Conservation (phyloP, 2,888 invertebrate genomes). For the Cryptus viduatorius region DNA sequence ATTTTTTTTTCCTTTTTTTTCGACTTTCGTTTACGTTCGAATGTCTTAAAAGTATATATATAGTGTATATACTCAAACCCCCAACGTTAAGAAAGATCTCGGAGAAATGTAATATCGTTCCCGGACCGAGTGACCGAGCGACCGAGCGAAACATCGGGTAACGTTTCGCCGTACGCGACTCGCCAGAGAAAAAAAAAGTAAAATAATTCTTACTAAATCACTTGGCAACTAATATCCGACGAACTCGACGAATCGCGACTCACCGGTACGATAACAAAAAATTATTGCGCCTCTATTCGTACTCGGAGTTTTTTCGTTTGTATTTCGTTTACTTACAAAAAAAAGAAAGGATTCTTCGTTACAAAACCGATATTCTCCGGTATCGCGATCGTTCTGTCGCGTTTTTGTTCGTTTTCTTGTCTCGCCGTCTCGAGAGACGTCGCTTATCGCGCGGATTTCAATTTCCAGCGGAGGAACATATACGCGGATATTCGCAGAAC, state of each 20-base stretch:
- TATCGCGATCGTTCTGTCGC: conserved; percentile 10
- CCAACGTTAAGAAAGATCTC: conserved; percentile 31
- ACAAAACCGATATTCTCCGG: conserved; percentile 35
- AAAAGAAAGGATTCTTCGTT: conserved; percentile 14
- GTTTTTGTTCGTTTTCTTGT: conserved; percentile 29
- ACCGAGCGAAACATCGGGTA: conserved; percentile 52
- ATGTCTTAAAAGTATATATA: conserved; percentile 1
- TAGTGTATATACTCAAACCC: conserved; percentile 3
- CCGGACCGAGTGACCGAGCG: conserved; percentile 45
- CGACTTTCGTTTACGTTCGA: conserved; percentile 15
- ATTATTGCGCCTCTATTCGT: not conserved
- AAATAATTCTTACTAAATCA: conserved; percentile 25
- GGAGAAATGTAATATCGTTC: conserved; percentile 31
- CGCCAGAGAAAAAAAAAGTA: not conserved
- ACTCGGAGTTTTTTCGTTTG: not conserved
- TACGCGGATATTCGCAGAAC: conserved; percentile 93
- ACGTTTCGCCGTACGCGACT: conserved; percentile 12
- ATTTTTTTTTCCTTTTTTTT: conserved; percentile 17
- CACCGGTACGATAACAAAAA: conserved; percentile 3
- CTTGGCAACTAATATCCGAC: conserved; percentile 41
- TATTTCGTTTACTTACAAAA: conserved; percentile 6
- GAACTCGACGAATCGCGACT: conserved; percentile 23
- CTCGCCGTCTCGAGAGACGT: not conserved
- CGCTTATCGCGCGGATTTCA: conserved; percentile 91
- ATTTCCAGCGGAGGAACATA: conserved; percentile 94